These are phyloP conservation scores for Melanchra persicariae DNA, from an alignment of 2,888 invertebrate genomes.

Conservation along the genomic window DNA sequence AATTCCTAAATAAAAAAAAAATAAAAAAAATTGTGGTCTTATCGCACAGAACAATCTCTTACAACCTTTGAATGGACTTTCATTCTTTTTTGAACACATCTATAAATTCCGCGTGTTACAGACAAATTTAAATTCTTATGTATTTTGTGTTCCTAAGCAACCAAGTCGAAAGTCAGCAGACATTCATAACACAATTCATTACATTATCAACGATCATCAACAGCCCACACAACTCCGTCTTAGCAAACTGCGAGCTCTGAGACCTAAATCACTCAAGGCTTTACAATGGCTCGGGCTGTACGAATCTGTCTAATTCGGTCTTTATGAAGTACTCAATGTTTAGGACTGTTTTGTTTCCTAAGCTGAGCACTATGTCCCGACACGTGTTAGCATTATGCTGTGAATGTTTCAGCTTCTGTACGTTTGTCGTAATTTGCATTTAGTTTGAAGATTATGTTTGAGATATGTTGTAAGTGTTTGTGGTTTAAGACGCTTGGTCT, in stretches of 20 bases:
- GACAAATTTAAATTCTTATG: no score
- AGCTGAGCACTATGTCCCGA: constrained; percentile 37
- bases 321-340: constrained; percentile 54
- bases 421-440: constrained; percentile 53
- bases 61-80: no score
- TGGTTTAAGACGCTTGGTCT: constrained; percentile 6
- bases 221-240: constrained; percentile 9
- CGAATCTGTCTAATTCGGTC: constrained; percentile 44
- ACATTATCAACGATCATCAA: constrained; percentile 14
- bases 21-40: no score
- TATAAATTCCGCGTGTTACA: no score
- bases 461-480: constrained; percentile 39
- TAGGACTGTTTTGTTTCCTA: constrained; percentile 44
- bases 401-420: constrained; percentile 38
- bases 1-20: no score
- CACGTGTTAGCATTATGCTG: constrained; percentile 40
- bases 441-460: constrained; percentile 53
- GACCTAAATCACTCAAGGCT: constrained; percentile 57
- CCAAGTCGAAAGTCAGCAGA: not conserved
- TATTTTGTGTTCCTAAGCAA: constrained; percentile 5
- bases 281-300: constrained; percentile 40
- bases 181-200: constrained; percentile 2
- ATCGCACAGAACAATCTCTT: no score
- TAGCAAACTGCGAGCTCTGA: constrained; percentile 35
- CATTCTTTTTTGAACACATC: no score